Conservation (phyloP, 2,888 invertebrate species). For the Drosophila prostipennis region DNA sequence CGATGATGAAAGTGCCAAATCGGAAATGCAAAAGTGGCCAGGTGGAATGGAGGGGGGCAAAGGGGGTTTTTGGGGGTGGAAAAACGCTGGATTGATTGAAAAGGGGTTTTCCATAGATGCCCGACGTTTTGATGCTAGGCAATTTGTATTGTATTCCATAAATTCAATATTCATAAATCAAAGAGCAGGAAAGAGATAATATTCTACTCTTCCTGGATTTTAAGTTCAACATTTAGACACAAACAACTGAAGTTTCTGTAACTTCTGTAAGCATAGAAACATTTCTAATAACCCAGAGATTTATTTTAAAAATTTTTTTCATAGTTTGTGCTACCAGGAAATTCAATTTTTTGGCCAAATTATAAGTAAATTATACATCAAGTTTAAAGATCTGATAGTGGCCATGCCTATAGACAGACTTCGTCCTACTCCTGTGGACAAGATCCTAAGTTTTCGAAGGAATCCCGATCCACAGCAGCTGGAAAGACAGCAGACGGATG, state of each 20-base stretch:
- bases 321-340: background rate
- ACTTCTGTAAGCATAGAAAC: background rate
- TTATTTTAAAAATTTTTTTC: background rate
- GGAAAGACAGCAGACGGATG: conserved; percentile 10
- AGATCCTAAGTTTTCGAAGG: conserved; percentile 31
- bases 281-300: background rate
- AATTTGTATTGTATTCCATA: conserved; percentile 7
- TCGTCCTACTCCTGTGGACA: conserved; percentile 16
- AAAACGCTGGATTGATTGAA: conserved; percentile 37
- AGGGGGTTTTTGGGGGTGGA: background rate
- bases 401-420: conserved; percentile 20
- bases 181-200: background rate
- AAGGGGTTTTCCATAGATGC: conserved; percentile 9
- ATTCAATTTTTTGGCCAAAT: background rate
- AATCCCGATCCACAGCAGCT: conserved; percentile 14
- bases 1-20: conserved; percentile 35
- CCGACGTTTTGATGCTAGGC: background rate
- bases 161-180: conserved; percentile 8
- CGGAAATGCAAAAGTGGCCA: conserved; percentile 57
- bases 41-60: conserved; percentile 2
- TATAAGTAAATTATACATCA: background rate
- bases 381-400: background rate
- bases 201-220: background rate
- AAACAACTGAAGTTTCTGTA: background rate
- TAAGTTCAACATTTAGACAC: background rate